Conservation (phyloP, 2,797 vertebrate species). For the Pogonophryne albipinna region DNA sequence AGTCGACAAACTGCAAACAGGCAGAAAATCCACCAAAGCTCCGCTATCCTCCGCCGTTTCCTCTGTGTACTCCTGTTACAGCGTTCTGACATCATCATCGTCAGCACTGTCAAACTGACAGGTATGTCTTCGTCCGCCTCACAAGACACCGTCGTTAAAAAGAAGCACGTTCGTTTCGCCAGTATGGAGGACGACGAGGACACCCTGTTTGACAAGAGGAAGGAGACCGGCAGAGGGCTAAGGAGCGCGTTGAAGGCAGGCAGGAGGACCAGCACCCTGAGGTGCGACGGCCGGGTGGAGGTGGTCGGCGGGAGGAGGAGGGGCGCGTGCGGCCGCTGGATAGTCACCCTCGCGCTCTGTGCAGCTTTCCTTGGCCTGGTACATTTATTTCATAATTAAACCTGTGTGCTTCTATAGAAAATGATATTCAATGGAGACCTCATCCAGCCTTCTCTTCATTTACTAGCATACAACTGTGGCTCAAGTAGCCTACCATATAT, state of each 20-base stretch:
- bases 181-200: constrained; percentile 79
- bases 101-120: constrained; percentile 5
- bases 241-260: constrained; percentile 74
- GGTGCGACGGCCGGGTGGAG: constrained; percentile 59
- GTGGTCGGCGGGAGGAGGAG: constrained; percentile 54
- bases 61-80: neutral
- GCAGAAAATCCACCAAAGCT: neutral
- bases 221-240: constrained; percentile 60
- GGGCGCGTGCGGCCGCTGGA: constrained; percentile 69
- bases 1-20: neutral
- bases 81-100: neutral
- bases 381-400: constrained; percentile 9
- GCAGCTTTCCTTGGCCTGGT: constrained; percentile 86
- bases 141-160: constrained; percentile 64
- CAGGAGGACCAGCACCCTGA: constrained; percentile 40
- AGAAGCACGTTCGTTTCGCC: constrained; percentile 89
- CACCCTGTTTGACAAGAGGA: constrained; percentile 82
- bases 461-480: neutral
- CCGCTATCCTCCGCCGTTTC: rapidly evolving
- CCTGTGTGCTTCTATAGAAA: neutral
- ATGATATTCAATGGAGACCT: neutral
- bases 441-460: neutral
- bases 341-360: constrained; percentile 79
- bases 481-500: neutral
- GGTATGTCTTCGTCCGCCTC: constrained; percentile 65